Evolutionary conservation across 1,140 invertebrate species (phyloP), one percentile per base, ranked within the genome.

Genomic region (Oreohelix idahoensis): DNA sequence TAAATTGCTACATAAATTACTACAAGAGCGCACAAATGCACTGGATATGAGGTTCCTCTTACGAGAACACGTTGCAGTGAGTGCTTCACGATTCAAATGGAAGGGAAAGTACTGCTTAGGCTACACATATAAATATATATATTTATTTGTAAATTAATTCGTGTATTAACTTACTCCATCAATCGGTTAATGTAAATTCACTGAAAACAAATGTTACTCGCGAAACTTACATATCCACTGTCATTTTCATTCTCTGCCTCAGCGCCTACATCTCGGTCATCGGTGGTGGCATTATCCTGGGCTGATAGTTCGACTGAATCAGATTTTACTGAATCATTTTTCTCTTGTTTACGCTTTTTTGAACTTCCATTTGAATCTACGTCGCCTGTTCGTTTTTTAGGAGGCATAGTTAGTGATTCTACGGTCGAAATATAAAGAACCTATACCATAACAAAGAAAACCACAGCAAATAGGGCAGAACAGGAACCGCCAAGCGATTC

Each of bases 331-430:
- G 86, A 86, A 63, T 87, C 87, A 58, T 87, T 84, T 70, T 81
- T 36, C 23, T 88, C 83, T 80, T 88, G 86, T 83, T 87, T 90
- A 84, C 86, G 86, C 38, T 87, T 84, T 84, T 89, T 89, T 26
- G 82, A 73, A 80, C 84, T 45, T 77, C 84, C 75, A 29, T 87
- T 87, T 42, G 78, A 84, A 66, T 87, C 86, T 53, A 79, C 84
- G 70, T 87, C 87, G 13, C 86, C 58, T 32, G 85, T 83, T 80
- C 87, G 84, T 70, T 89, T 89, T 53, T 88, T 88, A 63, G 88
- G 86, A 81, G 88, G 87, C 86, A 78, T 78, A 15, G 29, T 49
- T 45, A 38, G 29, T 29, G 26, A 42, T 42, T 78, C 10, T n/a
- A n/a, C 32, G 15, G 4, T 58, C 0, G 26, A 42, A 45, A 42